Percentiles rank a stretch among this genome's conserved stretches.
Evolutionary conservation across 2,888 invertebrate genomes (phyloP).

Genomic region (Thera britannica): DNA sequence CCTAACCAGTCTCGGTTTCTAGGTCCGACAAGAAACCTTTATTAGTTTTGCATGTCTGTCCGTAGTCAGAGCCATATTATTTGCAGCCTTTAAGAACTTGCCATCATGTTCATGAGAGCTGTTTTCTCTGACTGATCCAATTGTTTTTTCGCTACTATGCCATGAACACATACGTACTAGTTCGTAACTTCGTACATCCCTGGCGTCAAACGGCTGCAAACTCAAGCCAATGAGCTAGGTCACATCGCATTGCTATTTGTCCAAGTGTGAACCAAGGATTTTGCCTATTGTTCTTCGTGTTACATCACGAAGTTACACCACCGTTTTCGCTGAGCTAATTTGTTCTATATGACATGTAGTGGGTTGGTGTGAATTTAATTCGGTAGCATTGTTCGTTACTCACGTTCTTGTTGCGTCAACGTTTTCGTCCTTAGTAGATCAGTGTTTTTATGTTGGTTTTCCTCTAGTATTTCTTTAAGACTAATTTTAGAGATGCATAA

Average conservation of each 20-base stretch:
- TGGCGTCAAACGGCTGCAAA: neutral
- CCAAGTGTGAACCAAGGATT: slow-evolving; percentile 72
- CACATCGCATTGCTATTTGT: slow-evolving; percentile 69
- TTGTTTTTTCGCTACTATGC: neutral
- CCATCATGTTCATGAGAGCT: neutral
- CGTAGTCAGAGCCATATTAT: neutral
- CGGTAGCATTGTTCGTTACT: slow-evolving; percentile 35
- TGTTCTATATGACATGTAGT: slow-evolving; percentile 38
- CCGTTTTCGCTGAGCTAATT: slow-evolving; percentile 39
- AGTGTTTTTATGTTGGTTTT: slow-evolving; percentile 23
- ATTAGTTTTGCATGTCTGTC: neutral
- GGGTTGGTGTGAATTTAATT: slow-evolving; percentile 38
- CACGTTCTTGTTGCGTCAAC: slow-evolving; percentile 24
- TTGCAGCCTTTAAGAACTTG: neutral
- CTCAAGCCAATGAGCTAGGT: slow-evolving; percentile 56
- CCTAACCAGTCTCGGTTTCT: neutral
- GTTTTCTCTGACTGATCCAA: neutral
- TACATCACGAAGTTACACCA: slow-evolving; percentile 45
- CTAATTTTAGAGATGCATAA: neutral
- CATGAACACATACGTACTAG: no score
- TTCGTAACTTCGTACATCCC: no score
- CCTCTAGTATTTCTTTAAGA: slow-evolving; percentile 26
- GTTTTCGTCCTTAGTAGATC: slow-evolving; percentile 14
- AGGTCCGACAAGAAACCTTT: neutral
- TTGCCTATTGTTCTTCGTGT: slow-evolving; percentile 45